Base-by-base conservation (phyloP, 2,797 vertebrate genomes). In the Eospalax fontanierii region DNA sequence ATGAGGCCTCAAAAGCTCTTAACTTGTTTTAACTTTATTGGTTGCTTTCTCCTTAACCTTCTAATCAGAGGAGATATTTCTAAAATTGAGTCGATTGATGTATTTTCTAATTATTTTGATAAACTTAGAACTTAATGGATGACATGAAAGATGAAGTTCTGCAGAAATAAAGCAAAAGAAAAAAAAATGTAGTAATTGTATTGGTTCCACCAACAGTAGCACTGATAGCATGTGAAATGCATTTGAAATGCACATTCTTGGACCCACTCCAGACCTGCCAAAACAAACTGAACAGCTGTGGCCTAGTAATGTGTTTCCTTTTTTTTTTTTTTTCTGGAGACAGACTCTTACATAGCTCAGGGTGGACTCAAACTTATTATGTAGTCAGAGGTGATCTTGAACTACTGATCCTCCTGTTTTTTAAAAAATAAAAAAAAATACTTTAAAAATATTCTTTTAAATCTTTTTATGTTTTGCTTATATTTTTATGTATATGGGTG, bases 91-190 rank as follows among this genome's bases (percentile, higher is more conserved):
- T 57, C 21, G n/a, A 85, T 82, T 61, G n/a, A 74, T 90, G 24
- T 81, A 12, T 89, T 7, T 68, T 97, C 43, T 93, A 90, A 88
- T 87, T 96, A 74, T 88, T 95, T 95, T 40, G 93, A 4, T 92
- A 94, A 73, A 50, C 19, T 81, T 80, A 96, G 71, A 74, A 43
- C 61, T 85, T 84, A 65, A 8, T 82, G 38, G 63, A 43, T 70
- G 87, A 73, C 70, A 85, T 50, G 79, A 15, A 75, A 82, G 50
- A 63, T 80, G 11, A 61, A 85, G 28, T 40, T 3, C 21, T 78
- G 46, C 46, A 46, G 8, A 93, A 85, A 40, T 78, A 78, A 63
- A n/a, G n/a, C n/a, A 78, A 66, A 1, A 94, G 71, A 81, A 95
- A 16, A 2, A 3, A 24, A 87, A 24, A 43, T 74, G 18, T 70